Evolutionary conservation across 1,140 invertebrate species (phyloP), one percentile per base, ranked within the genome.

Genomic region (Diploscapter pachys): DNA sequence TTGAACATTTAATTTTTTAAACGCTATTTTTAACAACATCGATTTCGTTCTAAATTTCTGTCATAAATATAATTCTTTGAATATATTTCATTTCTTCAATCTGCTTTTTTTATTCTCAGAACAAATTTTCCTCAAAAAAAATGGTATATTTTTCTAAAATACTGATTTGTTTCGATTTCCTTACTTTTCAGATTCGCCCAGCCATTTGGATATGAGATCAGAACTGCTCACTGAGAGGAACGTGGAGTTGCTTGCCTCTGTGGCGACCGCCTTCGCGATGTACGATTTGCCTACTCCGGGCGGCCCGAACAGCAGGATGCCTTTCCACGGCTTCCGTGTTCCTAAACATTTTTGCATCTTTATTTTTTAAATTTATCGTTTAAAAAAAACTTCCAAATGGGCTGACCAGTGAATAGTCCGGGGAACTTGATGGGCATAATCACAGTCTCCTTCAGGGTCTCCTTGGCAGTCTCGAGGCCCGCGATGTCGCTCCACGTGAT

Each of bases 251-350:
- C 62, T 71, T 1, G 97, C 96, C 89, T 99, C 97, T 9, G 96
- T 99, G 4, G 97, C 96, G 2, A 99, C 96, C 73, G 97, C 97
- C 87, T 99, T 79, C 8, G 96, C 97, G 80, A 99, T 88, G 87
- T 94, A 99, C 9, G 96, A 99, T 90, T 99, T 99, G 88, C 96
- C 97, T 75, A 96, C 99, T 87, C 97, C 97, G 83, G 97, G 97
- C 63, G 96, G 97, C 89, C 96, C 96, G 89, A 97, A 99, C 3
- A 99, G 87, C 13, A 99, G 87, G 83, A 99, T 99, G 81, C 96
- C 96, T 88, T 94, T 95, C 95, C 96, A 99, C 5, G 96, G 96
- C 85, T 95, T 94, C 85, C 95, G 90, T 87, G 98, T 87, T 6
- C 88, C 87, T 88, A 67, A 65, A 86, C 85, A 73, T 31, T 31